Evolutionary conservation across 2,797 vertebrate species (phyloP).

Genomic region (Diplodus sargus): DNA sequence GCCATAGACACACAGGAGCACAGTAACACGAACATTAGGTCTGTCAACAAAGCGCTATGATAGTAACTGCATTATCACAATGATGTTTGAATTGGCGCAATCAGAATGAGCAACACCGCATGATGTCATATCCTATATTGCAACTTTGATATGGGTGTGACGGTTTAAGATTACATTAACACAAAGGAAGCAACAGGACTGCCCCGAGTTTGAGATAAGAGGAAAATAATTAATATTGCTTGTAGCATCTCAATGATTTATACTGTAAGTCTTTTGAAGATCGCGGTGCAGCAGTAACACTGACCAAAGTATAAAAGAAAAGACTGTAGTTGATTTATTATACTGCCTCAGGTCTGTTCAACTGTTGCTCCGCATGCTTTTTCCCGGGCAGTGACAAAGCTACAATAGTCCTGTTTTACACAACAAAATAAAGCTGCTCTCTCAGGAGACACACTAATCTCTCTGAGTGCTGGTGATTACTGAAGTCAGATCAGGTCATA

Average conservation of each 20-base stretch:
- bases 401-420: not conserved
- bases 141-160: constrained; percentile 20
- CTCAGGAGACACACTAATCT: not conserved
- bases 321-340: constrained; percentile 2
- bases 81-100: constrained; percentile 21
- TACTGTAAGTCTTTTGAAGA: not conserved
- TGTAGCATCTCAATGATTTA: not conserved
- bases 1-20: not conserved
- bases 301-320: not conserved
- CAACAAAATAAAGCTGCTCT: constrained; percentile 13
- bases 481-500: constrained; percentile 21
- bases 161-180: constrained; percentile 28
- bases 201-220: not conserved
- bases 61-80: constrained; percentile 12
- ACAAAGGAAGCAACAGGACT: not conserved
- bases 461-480: constrained; percentile 10
- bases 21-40: not conserved
- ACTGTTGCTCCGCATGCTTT: constrained; percentile 1
- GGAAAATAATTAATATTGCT: not conserved
- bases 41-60: constrained; percentile 11
- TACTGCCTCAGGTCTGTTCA: not conserved
- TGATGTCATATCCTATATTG: constrained; percentile 21
- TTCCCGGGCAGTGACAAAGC: not conserved
- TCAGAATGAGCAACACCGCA: constrained; percentile 6
- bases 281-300: not conserved